Conservation (phyloP, 2,113 vertebrate species). For the Phrynosoma blainvillii region DNA sequence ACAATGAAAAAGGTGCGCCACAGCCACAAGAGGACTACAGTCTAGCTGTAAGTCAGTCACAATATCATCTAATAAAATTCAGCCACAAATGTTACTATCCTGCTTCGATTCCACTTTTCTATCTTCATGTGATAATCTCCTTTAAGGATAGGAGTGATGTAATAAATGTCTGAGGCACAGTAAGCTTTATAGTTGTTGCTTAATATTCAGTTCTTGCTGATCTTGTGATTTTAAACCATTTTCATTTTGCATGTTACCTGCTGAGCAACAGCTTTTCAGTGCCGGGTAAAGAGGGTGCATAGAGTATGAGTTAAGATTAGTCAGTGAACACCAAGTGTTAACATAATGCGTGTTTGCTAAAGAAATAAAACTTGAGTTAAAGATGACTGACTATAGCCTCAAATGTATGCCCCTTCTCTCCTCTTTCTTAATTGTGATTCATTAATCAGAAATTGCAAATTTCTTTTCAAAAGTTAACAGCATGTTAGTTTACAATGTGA, state of each 20-base stretch:
- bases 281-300: not conserved
- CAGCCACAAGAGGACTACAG: no score
- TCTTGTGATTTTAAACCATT: not conserved
- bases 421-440: not conserved
- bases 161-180: no score
- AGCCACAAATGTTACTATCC: no score
- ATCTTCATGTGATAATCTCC: no score
- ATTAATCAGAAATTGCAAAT: constrained; percentile 26
- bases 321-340: not conserved
- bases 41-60: no score
- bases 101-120: no score
- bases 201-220: not conserved
- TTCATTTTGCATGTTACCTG: not conserved
- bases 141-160: no score
- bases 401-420: not conserved
- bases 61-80: no score
- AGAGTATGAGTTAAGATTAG: not conserved
- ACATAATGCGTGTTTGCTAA: not conserved
- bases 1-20: no score
- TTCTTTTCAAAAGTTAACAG: not conserved
- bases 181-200: no score
- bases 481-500: not conserved
- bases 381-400: not conserved
- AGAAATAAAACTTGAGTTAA: not conserved
- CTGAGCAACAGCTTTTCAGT: not conserved